These are phyloP conservation scores for Hystrix cristata DNA, from an alignment of 2,113 vertebrate species.

Conservation along the genomic window DNA sequence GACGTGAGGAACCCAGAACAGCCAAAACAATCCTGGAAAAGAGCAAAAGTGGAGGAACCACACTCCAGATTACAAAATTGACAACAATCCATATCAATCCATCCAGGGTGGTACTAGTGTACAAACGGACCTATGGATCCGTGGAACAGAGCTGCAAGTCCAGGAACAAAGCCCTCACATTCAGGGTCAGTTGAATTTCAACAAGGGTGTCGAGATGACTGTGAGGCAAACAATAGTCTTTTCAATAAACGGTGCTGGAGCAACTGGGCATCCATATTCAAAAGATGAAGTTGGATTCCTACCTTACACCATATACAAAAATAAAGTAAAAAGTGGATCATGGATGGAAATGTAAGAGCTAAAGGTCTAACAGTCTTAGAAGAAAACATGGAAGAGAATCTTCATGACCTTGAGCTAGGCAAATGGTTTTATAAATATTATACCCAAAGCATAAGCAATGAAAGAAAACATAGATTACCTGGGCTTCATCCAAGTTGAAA, in stretches of 20 bases:
- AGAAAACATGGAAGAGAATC: not conserved
- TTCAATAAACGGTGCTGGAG: not conserved
- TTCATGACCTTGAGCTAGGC: not conserved
- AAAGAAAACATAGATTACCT: not conserved
- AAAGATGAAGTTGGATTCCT: not conserved
- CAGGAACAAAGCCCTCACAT: not conserved
- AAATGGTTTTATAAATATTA: not conserved
- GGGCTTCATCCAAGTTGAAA: not conserved
- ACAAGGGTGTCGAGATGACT: not conserved
- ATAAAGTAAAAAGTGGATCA: not conserved
- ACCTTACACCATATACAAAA: not conserved
- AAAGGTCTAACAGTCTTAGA: not conserved
- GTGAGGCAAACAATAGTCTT: not conserved
- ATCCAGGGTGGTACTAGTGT: no score
- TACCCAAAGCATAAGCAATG: not conserved
- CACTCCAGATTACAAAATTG: not conserved
- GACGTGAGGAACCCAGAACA: not conserved
- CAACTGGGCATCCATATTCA: not conserved
- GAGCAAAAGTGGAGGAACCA: not conserved
- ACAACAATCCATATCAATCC: not conserved
- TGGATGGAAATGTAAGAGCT: not conserved
- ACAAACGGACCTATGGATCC: not conserved
- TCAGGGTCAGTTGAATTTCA: not conserved
- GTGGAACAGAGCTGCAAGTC: not conserved
- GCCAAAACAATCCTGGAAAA: not conserved